Evolutionary conservation across 2,888 invertebrate genomes (phyloP), one percentile per base, ranked within the genome.

Genomic region (Leptopilina syphax): DNA sequence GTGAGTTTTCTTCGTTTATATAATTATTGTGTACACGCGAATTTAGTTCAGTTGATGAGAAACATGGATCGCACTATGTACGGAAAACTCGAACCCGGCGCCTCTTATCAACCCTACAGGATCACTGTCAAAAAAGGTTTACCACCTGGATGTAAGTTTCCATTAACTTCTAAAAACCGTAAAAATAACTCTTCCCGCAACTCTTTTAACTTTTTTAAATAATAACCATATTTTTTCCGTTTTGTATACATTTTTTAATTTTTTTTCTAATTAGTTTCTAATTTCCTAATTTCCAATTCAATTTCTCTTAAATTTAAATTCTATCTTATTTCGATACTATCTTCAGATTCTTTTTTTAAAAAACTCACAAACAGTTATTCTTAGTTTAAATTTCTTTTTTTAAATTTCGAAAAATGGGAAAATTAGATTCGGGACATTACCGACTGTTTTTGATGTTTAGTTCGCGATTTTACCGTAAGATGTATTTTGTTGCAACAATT

Each of bases 31-130:
- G 54, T 34, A 34, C 34, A 34, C 34, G 34, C 34, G 34, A 34
- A 34, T 34, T 34, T 34, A 34, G 18, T 65, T 41, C 47, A 57
- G 80, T 18, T 44, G 34, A 83, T 44, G 34, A 83, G 81, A 80
- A 83, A 83, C 34, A 97, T 97, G 97, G 97, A 97, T 94, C 95
- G 97, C 91, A 96, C 96, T 92, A 97, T 97, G 96, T 97, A 97
- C 92, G 97, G 97, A 86, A 97, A 97, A 93, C 94, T 96, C 90
- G 95, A 95, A 91, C 97, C 96, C 78, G 96, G 96, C 89, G 85
- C 88, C 76, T 96, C 96, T 90, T 95, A 97, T 92, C 96, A 96
- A 89, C 97, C 97, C 77, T 97, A 96, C 92, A 95, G 96, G 92
- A 96, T 97, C 92, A 95, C 96, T 78, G 94, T 96, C 92, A 96